Evolutionary conservation across 2,888 invertebrate species (phyloP).

Genomic region (Entomobrya multifasciata): DNA sequence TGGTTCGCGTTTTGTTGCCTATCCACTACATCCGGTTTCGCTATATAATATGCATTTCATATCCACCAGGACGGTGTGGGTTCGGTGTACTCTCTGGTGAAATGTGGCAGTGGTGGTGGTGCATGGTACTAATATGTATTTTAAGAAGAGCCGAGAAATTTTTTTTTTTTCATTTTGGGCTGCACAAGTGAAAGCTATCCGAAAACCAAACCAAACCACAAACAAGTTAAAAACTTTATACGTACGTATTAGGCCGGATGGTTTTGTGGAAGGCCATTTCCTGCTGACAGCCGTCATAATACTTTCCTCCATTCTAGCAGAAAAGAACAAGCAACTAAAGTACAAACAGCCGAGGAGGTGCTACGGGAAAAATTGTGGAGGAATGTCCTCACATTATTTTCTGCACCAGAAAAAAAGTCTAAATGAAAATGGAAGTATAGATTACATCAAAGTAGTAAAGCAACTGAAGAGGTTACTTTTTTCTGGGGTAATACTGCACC

Average conservation of each 20-base stretch:
- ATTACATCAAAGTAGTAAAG: neutral
- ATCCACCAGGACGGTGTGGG: neutral
- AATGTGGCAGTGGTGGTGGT: slow-evolving; percentile 10
- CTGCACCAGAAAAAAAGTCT: neutral
- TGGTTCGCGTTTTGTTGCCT: neutral
- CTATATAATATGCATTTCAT: neutral
- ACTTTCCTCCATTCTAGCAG: neutral
- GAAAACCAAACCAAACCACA: slow-evolving; percentile 27
- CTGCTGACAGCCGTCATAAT: slow-evolving; percentile 58
- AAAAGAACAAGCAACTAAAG: neutral
- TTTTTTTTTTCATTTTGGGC: neutral
- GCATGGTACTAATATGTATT: slow-evolving; percentile 20
- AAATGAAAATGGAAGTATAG: neutral
- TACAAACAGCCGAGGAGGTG: neutral
- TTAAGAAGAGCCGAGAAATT: slow-evolving; percentile 2
- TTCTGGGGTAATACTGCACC: neutral
- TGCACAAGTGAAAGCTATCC: neutral
- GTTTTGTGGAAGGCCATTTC: slow-evolving; percentile 68
- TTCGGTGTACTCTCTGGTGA: slow-evolving; percentile 14
- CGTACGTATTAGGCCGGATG: slow-evolving; percentile 34
- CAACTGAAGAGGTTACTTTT: no score
- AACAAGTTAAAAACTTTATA: slow-evolving; percentile 46
- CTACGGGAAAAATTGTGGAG: neutral
- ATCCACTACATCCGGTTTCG: slow-evolving; percentile 13
- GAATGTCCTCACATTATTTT: slow-evolving; percentile 7